phyloP scores from a whole-genome alignment of 2,797 vertebrate genomes.

The Macrochelys suwanniensis region DNA sequence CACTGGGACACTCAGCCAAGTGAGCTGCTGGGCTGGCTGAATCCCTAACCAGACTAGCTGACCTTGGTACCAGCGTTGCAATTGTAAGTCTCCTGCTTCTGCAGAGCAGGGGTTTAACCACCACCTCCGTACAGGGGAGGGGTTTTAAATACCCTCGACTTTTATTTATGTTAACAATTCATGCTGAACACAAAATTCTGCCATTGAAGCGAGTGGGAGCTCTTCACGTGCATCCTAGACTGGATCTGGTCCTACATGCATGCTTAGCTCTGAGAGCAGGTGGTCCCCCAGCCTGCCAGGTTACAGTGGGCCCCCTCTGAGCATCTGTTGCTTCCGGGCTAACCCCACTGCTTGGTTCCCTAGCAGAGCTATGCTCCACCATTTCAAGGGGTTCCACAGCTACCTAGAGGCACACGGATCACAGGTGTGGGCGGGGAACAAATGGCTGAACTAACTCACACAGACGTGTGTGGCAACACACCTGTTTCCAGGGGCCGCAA shows the following conservation, averaged over 20 bases:
- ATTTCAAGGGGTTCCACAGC: not conserved
- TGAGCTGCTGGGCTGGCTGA: not conserved
- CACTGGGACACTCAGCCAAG: not conserved
- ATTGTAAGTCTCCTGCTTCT: not conserved
- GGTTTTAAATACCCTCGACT: not conserved
- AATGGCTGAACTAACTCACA: not conserved
- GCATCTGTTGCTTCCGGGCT: not conserved
- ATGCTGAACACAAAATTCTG: not conserved
- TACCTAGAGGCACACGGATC: not conserved
- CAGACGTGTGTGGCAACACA: not conserved
- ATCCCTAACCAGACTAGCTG: not conserved
- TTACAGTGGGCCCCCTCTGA: not conserved
- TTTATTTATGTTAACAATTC: not conserved
- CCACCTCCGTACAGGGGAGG: not conserved
- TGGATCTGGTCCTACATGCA: not conserved
- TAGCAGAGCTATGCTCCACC: not conserved
- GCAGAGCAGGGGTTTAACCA: not conserved
- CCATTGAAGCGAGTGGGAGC: not conserved
- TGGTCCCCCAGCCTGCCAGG: not conserved
- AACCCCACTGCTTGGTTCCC: not conserved
- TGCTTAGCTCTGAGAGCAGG: not conserved
- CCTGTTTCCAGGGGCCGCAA: not conserved
- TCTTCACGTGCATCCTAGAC: not conserved
- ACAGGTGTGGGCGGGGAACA: not conserved
- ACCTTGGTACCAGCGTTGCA: not conserved